Percentiles rank a stretch among this genome's conserved stretches.
phyloP scores from a whole-genome alignment of 37 sponge, comb jelly and placozoan genomes.

The Diacarnus erythraeanus region DNA sequence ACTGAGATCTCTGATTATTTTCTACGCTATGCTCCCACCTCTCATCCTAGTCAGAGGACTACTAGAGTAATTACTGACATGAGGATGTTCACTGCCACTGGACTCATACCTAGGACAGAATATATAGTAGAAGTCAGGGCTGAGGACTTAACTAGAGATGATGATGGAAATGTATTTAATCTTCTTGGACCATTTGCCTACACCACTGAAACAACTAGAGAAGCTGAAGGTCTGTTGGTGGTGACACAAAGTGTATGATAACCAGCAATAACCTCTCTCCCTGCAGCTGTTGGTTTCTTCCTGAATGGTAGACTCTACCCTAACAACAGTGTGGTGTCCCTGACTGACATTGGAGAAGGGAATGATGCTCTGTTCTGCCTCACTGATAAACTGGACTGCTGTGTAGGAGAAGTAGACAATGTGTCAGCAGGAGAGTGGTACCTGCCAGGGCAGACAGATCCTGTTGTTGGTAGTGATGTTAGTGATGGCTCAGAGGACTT shows the following conservation, averaged over 20 bases:
- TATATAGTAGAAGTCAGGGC: slow-evolving; percentile 20
- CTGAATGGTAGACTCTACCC: background rate
- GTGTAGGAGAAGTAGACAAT: too few relatives aligned
- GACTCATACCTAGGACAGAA: slow-evolving; percentile 11
- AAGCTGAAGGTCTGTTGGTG: background rate
- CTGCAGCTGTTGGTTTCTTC: slow-evolving; percentile 16
- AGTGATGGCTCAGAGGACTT: too few relatives aligned
- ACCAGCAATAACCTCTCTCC: too few relatives aligned
- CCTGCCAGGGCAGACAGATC: too few relatives aligned
- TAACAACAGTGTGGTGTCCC: slow-evolving; percentile 12
- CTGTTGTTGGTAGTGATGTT: too few relatives aligned
- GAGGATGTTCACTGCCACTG: background rate
- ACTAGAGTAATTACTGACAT: background rate
- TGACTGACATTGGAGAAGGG: slow-evolving; percentile 12
- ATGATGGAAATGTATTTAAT: background rate
- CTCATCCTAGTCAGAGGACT: background rate
- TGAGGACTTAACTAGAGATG: background rate
- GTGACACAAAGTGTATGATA: background rate
- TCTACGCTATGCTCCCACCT: background rate
- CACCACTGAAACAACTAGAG: background rate
- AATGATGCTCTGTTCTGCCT: slow-evolving; percentile 2
- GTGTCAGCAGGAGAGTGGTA: too few relatives aligned
- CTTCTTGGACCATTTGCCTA: background rate
- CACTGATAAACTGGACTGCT: background rate
- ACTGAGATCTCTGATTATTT: slow-evolving; percentile 18